Evolutionary conservation across 2,888 invertebrate genomes (phyloP), one percentile per base, ranked within the genome.

Genomic region (Drosophila subsilvestris): DNA sequence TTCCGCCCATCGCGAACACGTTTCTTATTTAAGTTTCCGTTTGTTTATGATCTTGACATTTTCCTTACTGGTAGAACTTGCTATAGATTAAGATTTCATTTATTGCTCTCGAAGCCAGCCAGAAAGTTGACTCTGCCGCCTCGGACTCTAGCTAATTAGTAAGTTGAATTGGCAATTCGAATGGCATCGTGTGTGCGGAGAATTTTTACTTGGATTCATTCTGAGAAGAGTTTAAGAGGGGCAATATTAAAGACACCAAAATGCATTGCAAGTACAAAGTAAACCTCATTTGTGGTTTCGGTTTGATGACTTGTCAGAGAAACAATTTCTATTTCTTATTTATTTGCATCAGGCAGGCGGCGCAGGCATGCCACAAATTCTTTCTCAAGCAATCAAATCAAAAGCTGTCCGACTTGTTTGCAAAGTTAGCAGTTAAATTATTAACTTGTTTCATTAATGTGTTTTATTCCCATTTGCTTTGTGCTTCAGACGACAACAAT

Each of bases 1-100:
- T 27, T 22, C 37, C 25, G 17, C 20, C 27, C 42, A 32, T 44
- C 17, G 7, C n/a, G 37, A 37, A 53, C 50, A 59, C 37, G 55
- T 57, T 54, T 57, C 32, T 56, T 22, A 6, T 27, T 63, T 25
- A 14, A 45, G 53, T 63, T 71, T 66, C 3, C 29, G 32, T 53
- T 67, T 63, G 57, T 74, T 86, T 79, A 67, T 72, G 78, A 68
- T 75, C 82, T 83, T 83, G 88, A 83, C 86, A 83, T 86, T 83
- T 74, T 74, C 68, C 65, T 65, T 66, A 70, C 76, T 62, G 72
- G 67, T 71, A 63, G 59, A 86, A 83, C 88, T 59, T 74, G 88
- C 86, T 86, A 51, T 77, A 63, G 44, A 59, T 67, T 44, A 48
- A 69, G 72, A 78, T 68, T 67, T 62, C 50, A 55, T 58, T 67